These are phyloP conservation scores for Lasiurus cinereus DNA, from an alignment of 2,113 vertebrate species.

Conservation along the genomic window DNA sequence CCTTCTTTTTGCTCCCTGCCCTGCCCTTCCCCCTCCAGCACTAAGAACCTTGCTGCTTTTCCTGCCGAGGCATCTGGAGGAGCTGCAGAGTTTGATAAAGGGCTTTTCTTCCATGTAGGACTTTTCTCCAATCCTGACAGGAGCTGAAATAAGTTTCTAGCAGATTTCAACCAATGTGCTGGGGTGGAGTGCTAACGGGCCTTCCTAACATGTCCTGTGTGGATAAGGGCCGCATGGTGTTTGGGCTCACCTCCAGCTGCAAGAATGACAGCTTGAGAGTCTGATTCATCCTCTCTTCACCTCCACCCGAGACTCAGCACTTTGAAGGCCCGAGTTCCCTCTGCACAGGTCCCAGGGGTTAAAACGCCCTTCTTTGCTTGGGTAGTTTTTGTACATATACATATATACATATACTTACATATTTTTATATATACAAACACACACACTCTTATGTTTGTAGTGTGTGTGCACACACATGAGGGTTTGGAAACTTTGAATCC, in stretches of 20 bases:
- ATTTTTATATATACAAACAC: background rate
- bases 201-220: background rate
- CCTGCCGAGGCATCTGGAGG: background rate
- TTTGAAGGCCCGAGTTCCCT: background rate
- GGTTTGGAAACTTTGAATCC: background rate
- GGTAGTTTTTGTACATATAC: background rate
- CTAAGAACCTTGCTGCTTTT: background rate
- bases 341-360: background rate
- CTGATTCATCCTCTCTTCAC: background rate
- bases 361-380: background rate
- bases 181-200: too few relatives aligned
- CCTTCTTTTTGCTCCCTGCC: background rate
- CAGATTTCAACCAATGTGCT: background rate
- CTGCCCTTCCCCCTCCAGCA: background rate
- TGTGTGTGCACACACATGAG: background rate
- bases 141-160: background rate
- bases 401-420: background rate
- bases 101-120: background rate
- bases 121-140: background rate
- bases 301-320: background rate
- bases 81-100: background rate
- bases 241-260: background rate
- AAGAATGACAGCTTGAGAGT: background rate
- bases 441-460: background rate
- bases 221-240: accelerated